Evolutionary conservation across 2,797 vertebrate species (phyloP), one percentile per base, ranked within the genome.

Genomic region (Pipistrellus nathusii): DNA sequence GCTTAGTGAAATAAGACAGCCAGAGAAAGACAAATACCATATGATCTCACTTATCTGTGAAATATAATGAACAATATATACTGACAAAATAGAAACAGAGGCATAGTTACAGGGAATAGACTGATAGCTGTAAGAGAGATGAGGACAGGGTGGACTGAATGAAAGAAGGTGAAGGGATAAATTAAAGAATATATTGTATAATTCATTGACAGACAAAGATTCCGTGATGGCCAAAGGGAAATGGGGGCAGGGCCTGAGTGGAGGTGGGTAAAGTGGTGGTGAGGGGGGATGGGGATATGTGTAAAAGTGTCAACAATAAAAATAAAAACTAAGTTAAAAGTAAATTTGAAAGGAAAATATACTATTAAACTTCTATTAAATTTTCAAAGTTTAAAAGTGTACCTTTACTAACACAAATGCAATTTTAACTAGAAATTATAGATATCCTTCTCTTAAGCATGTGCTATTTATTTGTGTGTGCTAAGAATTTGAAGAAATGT

Each of bases 341-440:
- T 32, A 66, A 66, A 32, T 32, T 66, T 32, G n/a, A 68, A 32
- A n/a, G 9, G 8, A 68, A 68, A 68, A 57, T 59, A 48, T 38
- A 83, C 13, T 21, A 62, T 32, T 41, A 69, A 0, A 77, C 14
- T 38, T 48, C 18, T 75, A n/a, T 69, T 83, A 76, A 88, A 0
- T 93, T 62, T 84, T 57, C 21, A 32, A 48, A 14, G 32, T 6
- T 5, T 21, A 84, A 71, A 89, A 85, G 80, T 88, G 41, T 18
- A 76, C 23, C 48, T 87, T 72, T 71, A 53, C 68, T 73, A 93
- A 64, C 95, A 32, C 53, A 91, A 94, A 68, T 64, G 32, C 12
- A 64, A n/a, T 68, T 94, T 73, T 87, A 68, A 41, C 3, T 10
- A 12, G 75, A 83, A 18, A 83, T 68, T 57, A 81, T 14, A 77